These are phyloP conservation scores for Columbina picui DNA, from an alignment of 2,113 vertebrate species.

Conservation along the genomic window DNA sequence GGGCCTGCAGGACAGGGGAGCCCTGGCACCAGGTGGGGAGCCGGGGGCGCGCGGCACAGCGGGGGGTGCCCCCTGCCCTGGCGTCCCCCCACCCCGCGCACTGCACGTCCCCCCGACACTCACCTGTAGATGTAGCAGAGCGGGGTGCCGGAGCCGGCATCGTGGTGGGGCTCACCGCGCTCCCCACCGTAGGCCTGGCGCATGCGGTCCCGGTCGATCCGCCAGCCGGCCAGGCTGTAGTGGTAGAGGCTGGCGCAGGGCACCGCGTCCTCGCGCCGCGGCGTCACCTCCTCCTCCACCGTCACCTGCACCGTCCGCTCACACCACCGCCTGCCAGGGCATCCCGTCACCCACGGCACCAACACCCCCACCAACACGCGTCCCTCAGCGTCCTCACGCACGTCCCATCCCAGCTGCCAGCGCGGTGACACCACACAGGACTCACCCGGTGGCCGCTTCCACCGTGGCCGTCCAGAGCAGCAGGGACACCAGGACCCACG, in stretches of 20 bases:
- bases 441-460: slow-evolving; percentile 74
- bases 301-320: slow-evolving; percentile 69
- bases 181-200: slow-evolving; percentile 56
- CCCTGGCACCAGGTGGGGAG: too few relatives aligned
- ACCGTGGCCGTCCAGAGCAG: slow-evolving; percentile 51
- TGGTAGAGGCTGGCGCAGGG: slow-evolving; percentile 83
- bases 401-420: accelerated
- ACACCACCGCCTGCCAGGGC: slow-evolving; percentile 82
- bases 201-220: slow-evolving; percentile 79
- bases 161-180: slow-evolving; percentile 65
- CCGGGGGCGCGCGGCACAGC: too few relatives aligned
- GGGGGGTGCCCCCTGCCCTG: too few relatives aligned
- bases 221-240: slow-evolving; percentile 84
- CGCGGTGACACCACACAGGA: neutral
- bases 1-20: slow-evolving; percentile 58
- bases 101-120: neutral
- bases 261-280: slow-evolving; percentile 79
- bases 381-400: neutral
- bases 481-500: neutral
- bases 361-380: accelerated
- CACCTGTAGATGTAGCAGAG: slow-evolving; percentile 89
- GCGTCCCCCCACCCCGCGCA: too few relatives aligned
- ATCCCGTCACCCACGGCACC: accelerated
- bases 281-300: slow-evolving; percentile 75
- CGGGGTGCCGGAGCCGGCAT: slow-evolving; percentile 21